Evolutionary conservation across 2,113 vertebrate genomes (phyloP).

Genomic region (Globicephala melas): DNA sequence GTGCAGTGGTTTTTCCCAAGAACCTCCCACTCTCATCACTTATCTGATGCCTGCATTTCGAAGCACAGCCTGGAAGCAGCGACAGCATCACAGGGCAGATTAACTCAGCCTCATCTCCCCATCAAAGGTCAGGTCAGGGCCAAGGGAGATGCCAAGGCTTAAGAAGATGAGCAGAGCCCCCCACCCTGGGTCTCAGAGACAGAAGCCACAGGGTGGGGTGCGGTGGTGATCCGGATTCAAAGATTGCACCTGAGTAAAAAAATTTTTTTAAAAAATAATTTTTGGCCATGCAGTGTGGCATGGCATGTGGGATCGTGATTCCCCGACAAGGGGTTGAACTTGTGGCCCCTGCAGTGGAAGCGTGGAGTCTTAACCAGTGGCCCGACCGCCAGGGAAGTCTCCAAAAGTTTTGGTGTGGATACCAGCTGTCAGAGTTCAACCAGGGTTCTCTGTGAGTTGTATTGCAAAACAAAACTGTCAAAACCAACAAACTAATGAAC

Average conservation of each 20-base stretch:
- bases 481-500: not conserved
- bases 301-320: no score
- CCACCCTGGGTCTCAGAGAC: not conserved
- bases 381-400: no score
- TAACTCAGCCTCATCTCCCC: not conserved
- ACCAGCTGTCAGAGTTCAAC: not conserved
- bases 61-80: not conserved
- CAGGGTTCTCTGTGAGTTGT: not conserved
- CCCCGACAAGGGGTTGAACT: no score
- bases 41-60: not conserved
- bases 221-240: accelerated
- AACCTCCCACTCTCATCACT: not conserved
- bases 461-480: not conserved
- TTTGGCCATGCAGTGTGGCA: no score
- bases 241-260: not conserved
- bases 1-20: not conserved
- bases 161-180: not conserved
- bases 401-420: not conserved
- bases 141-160: not conserved
- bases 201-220: not conserved
- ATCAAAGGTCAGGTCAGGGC: constrained; percentile 9
- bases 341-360: no score
- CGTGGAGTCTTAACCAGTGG: no score
- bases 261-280: no score
- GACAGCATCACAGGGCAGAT: not conserved